A percentile compares a stretch with the other conserved stretches of the same genome.
phyloP scores from a whole-genome alignment of 2,888 invertebrate genomes.

The Steinernema carpocapsae region DNA sequence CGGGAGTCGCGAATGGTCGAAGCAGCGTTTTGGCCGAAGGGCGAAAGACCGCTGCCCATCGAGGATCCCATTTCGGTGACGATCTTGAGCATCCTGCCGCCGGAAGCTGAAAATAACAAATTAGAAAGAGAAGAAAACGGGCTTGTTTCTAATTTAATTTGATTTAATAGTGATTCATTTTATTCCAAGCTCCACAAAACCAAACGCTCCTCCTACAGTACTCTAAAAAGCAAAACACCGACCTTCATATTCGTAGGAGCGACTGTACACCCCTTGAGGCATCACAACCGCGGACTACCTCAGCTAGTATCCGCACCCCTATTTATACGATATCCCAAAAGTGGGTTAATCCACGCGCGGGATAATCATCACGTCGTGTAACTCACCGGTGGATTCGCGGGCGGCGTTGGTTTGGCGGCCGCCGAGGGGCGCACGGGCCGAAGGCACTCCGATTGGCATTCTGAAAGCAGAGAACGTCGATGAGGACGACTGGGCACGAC shows the following conservation, averaged over 20 bases:
- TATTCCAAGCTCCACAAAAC: too few relatives aligned
- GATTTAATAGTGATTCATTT: too few relatives aligned
- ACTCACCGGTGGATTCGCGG: conserved; percentile 39
- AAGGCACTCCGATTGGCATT: conserved; percentile 40
- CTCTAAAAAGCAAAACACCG: background rate
- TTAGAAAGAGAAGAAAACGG: background rate
- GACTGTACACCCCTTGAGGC: conserved; percentile 32
- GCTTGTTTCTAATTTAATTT: too few relatives aligned
- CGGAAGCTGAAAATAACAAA: conserved; percentile 45
- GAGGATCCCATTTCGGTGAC: conserved; percentile 64
- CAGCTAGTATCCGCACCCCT: conserved; percentile 28
- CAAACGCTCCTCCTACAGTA: too few relatives aligned
- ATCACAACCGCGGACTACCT: background rate
- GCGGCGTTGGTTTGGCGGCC: conserved; percentile 46
- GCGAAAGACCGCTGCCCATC: conserved; percentile 50
- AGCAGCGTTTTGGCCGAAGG: conserved; percentile 67
- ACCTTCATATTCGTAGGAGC: conserved; percentile 34
- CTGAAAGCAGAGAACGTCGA: background rate
- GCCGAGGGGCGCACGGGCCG: conserved; percentile 56
- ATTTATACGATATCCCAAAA: conserved; percentile 19
- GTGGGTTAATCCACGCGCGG: conserved; percentile 27
- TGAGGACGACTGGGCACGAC: background rate
- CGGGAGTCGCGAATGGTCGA: conserved; percentile 70
- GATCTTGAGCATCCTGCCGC: conserved; percentile 65
- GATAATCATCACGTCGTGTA: conserved; percentile 11